phyloP scores from a whole-genome alignment of 2,888 invertebrate genomes.

The Diaperis boleti region DNA sequence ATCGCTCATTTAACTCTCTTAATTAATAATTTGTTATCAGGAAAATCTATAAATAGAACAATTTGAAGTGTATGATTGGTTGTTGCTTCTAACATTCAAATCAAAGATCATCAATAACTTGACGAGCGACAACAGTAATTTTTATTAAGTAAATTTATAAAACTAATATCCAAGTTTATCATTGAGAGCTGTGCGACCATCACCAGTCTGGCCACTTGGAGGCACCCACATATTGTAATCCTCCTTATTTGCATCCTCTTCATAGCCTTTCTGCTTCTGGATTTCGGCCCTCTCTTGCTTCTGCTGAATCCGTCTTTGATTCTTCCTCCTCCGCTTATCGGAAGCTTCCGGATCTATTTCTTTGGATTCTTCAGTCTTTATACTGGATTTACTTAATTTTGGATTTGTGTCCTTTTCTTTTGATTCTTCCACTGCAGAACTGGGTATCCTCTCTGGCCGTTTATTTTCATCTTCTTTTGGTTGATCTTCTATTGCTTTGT shows the following conservation, averaged over 20 bases:
- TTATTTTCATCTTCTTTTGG: neutral
- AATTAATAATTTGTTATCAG: no score
- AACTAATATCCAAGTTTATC: slow-evolving; percentile 80
- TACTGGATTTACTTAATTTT: no score
- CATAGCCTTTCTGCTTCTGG: slow-evolving; percentile 57
- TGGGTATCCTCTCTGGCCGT: neutral
- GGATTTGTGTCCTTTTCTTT: slow-evolving; percentile 24
- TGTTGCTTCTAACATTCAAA: no score
- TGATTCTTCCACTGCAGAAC: neutral
- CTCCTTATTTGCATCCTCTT: slow-evolving; percentile 68
- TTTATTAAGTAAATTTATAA: no score
- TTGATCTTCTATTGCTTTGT: slow-evolving; percentile 43
- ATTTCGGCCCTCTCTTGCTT: slow-evolving; percentile 57
- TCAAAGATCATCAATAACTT: no score
- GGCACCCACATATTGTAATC: slow-evolving; percentile 86
- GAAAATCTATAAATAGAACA: no score
- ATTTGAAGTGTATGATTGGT: no score
- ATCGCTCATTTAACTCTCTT: no score
- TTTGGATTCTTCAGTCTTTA: slow-evolving; percentile 41
- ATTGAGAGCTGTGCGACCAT: slow-evolving; percentile 82
- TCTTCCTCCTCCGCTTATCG: slow-evolving; percentile 56
- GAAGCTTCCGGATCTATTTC: slow-evolving; percentile 49
- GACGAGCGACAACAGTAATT: no score
- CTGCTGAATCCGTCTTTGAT: slow-evolving; percentile 58
- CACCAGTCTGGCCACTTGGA: slow-evolving; percentile 80